Evolutionary conservation across 2,888 invertebrate genomes (phyloP).

Genomic region (Zootermopsis nevadensis): DNA sequence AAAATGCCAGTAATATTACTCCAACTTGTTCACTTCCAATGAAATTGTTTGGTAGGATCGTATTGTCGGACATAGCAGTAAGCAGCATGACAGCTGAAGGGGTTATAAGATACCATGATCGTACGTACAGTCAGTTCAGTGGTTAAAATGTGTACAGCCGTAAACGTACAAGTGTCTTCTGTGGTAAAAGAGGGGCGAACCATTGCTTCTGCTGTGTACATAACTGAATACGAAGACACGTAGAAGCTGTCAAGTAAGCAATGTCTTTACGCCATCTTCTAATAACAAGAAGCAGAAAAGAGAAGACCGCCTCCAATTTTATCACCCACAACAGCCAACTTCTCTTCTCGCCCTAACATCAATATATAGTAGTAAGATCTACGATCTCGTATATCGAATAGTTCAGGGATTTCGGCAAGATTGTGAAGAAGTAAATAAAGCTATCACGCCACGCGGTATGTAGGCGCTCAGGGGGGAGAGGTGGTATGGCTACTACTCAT

Average conservation of each 20-base stretch:
- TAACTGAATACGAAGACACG: slow-evolving; percentile 20
- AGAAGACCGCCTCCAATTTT: neutral
- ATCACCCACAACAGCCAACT: neutral
- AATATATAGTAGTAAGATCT: too few relatives aligned
- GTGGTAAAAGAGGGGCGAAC: neutral
- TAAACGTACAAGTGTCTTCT: neutral
- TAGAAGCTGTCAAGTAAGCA: neutral
- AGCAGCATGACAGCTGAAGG: neutral
- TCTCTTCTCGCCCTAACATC: too few relatives aligned
- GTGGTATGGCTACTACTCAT: too few relatives aligned
- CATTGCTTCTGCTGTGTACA: neutral
- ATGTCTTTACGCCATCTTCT: neutral
- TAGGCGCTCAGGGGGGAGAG: too few relatives aligned
- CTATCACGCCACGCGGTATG: too few relatives aligned
- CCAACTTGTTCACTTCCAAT: slow-evolving; percentile 15
- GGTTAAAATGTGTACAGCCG: slow-evolving; percentile 28
- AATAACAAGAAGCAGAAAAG: neutral
- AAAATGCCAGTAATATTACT: neutral
- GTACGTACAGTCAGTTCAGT: slow-evolving; percentile 9
- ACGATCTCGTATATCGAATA: too few relatives aligned
- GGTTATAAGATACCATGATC: slow-evolving; percentile 17
- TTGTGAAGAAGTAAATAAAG: too few relatives aligned
- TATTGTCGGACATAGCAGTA: slow-evolving; percentile 26
- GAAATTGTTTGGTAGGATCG: slow-evolving; percentile 27
- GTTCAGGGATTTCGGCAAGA: too few relatives aligned